Evolutionary conservation across 2,113 vertebrate genomes (phyloP).

Genomic region (Daphoenositta chrysoptera): DNA sequence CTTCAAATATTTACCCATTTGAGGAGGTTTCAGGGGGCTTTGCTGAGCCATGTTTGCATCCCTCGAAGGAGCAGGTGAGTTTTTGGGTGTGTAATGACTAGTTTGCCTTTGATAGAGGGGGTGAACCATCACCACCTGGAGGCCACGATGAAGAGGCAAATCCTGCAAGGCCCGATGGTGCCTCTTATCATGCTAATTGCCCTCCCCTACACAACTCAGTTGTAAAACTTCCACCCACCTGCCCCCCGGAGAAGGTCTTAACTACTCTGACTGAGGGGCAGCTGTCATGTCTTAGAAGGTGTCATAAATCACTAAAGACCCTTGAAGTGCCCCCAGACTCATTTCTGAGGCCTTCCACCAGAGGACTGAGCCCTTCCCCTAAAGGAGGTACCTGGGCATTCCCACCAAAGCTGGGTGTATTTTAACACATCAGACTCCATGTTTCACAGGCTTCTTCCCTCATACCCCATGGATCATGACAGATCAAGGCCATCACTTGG

Average conservation of each 20-base stretch:
- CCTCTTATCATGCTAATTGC: not conserved
- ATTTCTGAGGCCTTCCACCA: not conserved
- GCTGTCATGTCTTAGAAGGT: not conserved
- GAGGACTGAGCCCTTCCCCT: not conserved
- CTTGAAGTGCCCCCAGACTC: not conserved
- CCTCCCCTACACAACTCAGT: too few species aligned
- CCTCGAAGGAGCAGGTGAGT: not conserved
- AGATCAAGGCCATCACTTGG: not conserved
- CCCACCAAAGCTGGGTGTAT: not conserved
- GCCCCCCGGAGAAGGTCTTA: fast-evolving
- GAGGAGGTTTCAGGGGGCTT: not conserved
- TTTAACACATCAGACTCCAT: not conserved
- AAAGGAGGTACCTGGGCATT: not conserved
- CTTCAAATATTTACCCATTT: not conserved
- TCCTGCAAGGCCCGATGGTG: not conserved
- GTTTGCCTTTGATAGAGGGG: not conserved
- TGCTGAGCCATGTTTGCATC: not conserved
- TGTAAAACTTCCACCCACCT: too few species aligned
- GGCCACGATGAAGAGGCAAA: not conserved
- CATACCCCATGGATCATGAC: not conserved
- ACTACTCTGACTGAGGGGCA: not conserved
- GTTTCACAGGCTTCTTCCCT: not conserved
- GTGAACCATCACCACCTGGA: not conserved
- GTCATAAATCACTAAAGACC: not conserved
- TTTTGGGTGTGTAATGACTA: not conserved